phyloP scores from a whole-genome alignment of 2,888 invertebrate species.

The Eristalinus aeneus region DNA sequence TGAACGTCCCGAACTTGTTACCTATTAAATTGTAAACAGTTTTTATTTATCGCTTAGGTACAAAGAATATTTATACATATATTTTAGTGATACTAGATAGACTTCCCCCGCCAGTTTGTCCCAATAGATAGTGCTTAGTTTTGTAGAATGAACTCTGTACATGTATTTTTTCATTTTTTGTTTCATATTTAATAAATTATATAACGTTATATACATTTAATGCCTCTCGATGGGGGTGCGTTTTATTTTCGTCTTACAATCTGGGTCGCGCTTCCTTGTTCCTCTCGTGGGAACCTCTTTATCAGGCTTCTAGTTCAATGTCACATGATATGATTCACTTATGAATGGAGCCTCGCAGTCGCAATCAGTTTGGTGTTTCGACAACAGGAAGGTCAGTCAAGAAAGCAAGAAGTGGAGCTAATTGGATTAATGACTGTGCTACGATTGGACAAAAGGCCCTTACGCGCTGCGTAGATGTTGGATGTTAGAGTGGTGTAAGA shows the following conservation, averaged over 20 bases:
- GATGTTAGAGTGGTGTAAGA: background rate
- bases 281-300: background rate
- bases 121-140: conserved; percentile 13
- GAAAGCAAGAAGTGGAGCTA: background rate
- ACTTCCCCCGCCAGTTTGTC: conserved; percentile 25
- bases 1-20: conserved; percentile 29
- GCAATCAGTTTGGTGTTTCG: background rate
- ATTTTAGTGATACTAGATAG: conserved; percentile 48
- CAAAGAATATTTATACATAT: conserved; percentile 43
- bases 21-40: conserved; percentile 36
- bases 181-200: conserved; percentile 54
- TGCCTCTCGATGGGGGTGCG: background rate
- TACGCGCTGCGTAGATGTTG: background rate
- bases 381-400: background rate
- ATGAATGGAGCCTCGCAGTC: background rate
- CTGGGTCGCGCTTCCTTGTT: background rate
- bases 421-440: background rate
- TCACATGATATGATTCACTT: conserved; percentile 9
- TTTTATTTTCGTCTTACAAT: background rate
- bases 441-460: background rate
- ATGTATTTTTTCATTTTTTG: conserved; percentile 16
- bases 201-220: conserved; percentile 23
- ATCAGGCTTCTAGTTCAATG: background rate
- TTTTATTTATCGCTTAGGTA: conserved; percentile 58
- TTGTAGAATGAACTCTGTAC: conserved; percentile 22